Evolutionary conservation across 1,140 invertebrate genomes (phyloP), one percentile per base, ranked within the genome.

Genomic region (Hylyphantes graminicola): DNA sequence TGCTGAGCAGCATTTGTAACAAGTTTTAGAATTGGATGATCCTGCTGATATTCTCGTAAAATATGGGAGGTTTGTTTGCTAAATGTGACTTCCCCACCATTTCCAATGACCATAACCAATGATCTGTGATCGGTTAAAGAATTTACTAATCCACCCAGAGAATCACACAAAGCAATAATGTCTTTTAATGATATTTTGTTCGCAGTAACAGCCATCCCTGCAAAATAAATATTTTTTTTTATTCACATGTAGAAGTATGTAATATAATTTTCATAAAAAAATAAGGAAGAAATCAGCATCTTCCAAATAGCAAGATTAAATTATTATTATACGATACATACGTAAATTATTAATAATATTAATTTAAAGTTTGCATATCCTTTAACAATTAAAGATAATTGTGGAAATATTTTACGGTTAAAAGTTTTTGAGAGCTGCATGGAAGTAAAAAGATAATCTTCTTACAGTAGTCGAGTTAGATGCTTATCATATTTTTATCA

Each of bases 11-110:
- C 51, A 15, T 68, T 53, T 7, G 55, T 2, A 53, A 79, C 68
- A 3, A 79, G 21, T 55, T 79, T 79, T 13, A 35, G n/a, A 9
- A 79, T 7, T 0, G 77, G 77, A 35, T 79, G 77, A 15, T 54
- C 8, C 13, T 11, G 17, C 11, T 68, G 35, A 13, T 17, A 12
- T 10, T 53, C 51, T 2, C 51, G 21, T 17, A 79, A 54, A 15
- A 68, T 21, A n/a, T 21, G 65, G 3, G 53, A 54, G 10, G 50
- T 7, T 10, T 53, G 11, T 54, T 21, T 54, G 51, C 63, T 68
- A n/a, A 79, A 65, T 10, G 13, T 21, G 2, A 79, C 21, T 8
- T 19, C 17, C 9, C 57, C 64, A 12, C 11, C 21, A 12, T 15
- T 67, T n/a, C 64, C 51, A 10, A 68, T 21, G 13, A 68, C 19